Evolutionary conservation across 2,888 invertebrate species (phyloP).

Genomic region (Pocota personata): DNA sequence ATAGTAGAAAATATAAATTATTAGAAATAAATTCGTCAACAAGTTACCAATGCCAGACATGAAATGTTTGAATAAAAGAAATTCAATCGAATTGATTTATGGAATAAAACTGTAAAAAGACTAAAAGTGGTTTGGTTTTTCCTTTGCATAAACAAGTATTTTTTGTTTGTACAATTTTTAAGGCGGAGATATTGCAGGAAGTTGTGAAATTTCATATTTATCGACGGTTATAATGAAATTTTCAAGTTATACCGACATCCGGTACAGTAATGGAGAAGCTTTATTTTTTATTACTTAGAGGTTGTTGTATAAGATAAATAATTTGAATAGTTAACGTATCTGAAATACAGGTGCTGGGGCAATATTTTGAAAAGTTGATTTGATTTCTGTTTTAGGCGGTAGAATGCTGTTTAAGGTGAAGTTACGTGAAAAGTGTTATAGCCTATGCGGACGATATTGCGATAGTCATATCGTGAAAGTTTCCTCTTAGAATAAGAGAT

Average conservation of each 20-base stretch:
- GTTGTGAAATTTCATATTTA: background rate
- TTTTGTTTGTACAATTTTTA: background rate
- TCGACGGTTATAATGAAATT: background rate
- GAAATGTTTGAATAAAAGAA: slow-evolving; percentile 44
- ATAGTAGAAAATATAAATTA: slow-evolving; percentile 60
- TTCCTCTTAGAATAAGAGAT: too few relatives aligned
- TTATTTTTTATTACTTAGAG: too few relatives aligned
- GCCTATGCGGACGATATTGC: too few relatives aligned
- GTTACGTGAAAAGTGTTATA: too few relatives aligned
- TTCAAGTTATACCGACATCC: too few relatives aligned
- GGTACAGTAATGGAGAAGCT: too few relatives aligned
- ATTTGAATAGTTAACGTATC: background rate
- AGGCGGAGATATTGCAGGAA: background rate
- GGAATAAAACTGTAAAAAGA: slow-evolving; percentile 65
- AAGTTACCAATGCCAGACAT: slow-evolving; percentile 34
- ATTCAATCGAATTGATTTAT: slow-evolving; percentile 52
- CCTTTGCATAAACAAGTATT: background rate
- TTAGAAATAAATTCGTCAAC: slow-evolving; percentile 54
- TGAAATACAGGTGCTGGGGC: background rate
- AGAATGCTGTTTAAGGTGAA: too few relatives aligned
- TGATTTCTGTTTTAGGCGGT: too few relatives aligned
- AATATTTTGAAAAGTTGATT: too few relatives aligned
- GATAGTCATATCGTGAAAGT: too few relatives aligned
- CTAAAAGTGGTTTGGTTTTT: background rate
- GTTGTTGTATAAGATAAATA: too few relatives aligned